phyloP scores from a whole-genome alignment of 2,113 vertebrate species.

The Epinephelus cyanopodus region DNA sequence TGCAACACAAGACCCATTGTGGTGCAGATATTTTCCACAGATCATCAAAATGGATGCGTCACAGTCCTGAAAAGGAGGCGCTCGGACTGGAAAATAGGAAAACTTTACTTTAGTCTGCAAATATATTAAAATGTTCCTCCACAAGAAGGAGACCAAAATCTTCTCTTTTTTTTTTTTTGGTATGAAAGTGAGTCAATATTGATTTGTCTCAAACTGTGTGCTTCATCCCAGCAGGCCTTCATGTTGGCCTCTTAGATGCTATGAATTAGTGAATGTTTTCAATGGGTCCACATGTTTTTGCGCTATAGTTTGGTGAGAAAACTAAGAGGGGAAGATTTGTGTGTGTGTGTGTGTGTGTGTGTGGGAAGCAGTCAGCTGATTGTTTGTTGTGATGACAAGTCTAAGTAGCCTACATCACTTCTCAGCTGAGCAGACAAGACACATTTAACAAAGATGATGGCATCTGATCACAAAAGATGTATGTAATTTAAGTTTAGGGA shows the following conservation, averaged over 20 bases:
- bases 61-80: not conserved
- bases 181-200: constrained; percentile 4
- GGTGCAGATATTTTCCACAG: not conserved
- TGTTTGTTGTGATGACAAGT: constrained; percentile 23
- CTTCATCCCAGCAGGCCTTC: not conserved
- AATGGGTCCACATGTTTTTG: not conserved
- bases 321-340: not conserved
- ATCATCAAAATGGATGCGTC: not conserved
- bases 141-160: constrained; percentile 65
- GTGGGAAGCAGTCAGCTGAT: constrained; percentile 40
- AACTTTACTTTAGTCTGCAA: not conserved
- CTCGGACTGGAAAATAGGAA: not conserved
- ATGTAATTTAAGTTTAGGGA: too few relatives aligned
- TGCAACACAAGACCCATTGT: not conserved
- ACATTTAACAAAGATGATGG: not conserved
- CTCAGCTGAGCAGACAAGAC: not conserved
- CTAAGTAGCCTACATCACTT: too few relatives aligned
- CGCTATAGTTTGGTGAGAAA: constrained; percentile 6
- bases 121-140: constrained; percentile 28
- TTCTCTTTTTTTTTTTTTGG: not conserved
- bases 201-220: not conserved
- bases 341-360: not conserved
- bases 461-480: not conserved
- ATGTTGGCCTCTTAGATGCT: not conserved
- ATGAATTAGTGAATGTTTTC: not conserved